Evolutionary conservation across 2,113 vertebrate genomes (phyloP).

Genomic region (Numenius arquata): DNA sequence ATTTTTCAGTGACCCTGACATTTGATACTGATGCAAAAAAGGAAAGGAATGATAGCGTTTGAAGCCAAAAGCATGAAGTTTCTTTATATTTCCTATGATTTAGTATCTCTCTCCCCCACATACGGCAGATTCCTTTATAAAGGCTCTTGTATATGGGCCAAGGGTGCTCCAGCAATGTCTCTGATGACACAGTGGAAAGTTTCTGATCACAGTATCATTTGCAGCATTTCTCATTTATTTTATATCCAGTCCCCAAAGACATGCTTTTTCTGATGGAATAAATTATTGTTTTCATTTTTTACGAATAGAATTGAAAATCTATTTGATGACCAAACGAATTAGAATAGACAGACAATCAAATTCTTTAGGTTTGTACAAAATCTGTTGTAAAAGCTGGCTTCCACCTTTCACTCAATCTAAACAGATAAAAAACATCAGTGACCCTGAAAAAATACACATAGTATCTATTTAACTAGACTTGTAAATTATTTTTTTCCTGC

Average conservation of each 20-base stretch:
- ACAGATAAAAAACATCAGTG: not conserved
- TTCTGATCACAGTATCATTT: not conserved
- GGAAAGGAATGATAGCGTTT: not conserved
- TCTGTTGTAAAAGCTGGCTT: not conserved
- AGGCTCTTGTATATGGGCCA: not conserved
- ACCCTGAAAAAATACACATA: not conserved
- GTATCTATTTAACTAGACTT: not conserved
- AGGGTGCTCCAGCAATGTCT: not conserved
- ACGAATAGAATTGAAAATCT: not conserved
- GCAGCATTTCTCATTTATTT: constrained; percentile 1
- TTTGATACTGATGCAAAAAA: constrained; percentile 53
- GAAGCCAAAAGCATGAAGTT: constrained; percentile 27
- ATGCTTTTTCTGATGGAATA: not conserved
- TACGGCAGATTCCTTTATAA: not conserved
- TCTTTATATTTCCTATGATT: constrained; percentile 42
- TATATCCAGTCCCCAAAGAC: not conserved
- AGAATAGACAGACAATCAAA: not conserved
- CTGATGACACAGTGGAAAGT: not conserved
- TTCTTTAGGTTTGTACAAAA: not conserved
- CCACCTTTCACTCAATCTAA: not conserved
- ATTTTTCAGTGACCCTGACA: constrained; percentile 62
- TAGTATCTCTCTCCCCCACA: not conserved
- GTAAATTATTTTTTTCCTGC: not conserved
- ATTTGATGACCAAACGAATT: not conserved
- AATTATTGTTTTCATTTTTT: not conserved